Evolutionary conservation across 1,140 invertebrate species (phyloP), one percentile per base, ranked within the genome.

Genomic region (Bombyx mandarina): DNA sequence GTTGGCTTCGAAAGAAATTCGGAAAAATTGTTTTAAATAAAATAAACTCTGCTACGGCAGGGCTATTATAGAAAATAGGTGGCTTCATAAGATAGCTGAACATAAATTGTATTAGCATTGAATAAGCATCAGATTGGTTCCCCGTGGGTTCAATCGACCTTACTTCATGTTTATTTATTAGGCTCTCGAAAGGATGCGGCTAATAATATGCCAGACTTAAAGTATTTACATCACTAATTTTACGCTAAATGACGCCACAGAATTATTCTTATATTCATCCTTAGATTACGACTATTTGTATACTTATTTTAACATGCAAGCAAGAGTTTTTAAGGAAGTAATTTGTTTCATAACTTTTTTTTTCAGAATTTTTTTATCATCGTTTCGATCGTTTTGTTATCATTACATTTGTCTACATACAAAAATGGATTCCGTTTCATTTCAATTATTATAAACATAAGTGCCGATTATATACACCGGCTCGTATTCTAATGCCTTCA

Each of bases 101-200:
- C 43, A 46, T 18, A 69, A 68, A 72, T 69, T 73, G 62, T 67
- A 69, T 75, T 70, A 73, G 62, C 65, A 75, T 79, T 79, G 72
- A 71, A 65, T 71, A 65, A 69, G 65, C 69, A 75, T 71, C 67
- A 68, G 74, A 73, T 77, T 72, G 69, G 65, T 69, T 68, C 54
- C 60, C 57, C 66, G 69, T 64, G 63, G 69, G 67, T 60, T 69
- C 67, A 65, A 73, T 71, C 61, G 66, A 46, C 50, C 59, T 22
- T 45, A 60, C 61, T 73, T 79, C 69, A 81, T 77, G 78, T 77
- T 76, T 79, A 81, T 81, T 81, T 79, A 81, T 77, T 70, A 79
- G 73, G 72, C 69, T 69, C 73, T 77, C 59, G 66, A 73, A 77
- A 74, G 66, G 71, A 75, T 72, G 66, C 63, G 66, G 59, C 56